A percentile compares a stretch with the other conserved stretches of the same genome.
phyloP scores from a whole-genome alignment of 2,888 invertebrate genomes.

The Gibbula magus region DNA sequence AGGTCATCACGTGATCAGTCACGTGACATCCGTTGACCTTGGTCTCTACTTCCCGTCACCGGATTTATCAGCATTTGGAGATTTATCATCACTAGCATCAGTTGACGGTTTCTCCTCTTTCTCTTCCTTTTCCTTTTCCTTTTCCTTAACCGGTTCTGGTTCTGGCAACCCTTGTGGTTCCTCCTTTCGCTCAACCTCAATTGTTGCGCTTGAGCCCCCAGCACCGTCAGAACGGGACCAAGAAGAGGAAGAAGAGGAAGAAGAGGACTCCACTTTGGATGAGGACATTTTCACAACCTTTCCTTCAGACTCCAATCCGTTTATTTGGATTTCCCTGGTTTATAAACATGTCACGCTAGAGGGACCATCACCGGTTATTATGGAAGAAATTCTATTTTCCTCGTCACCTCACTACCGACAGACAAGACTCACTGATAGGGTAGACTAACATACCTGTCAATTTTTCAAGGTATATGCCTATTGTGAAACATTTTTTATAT shows the following conservation, averaged over 20 bases:
- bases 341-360: slow-evolving; percentile 16
- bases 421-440: slow-evolving; percentile 19
- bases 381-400: not conserved
- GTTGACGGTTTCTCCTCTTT: not conserved
- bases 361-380: not conserved
- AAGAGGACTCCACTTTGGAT: not conserved
- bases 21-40: not conserved
- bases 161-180: slow-evolving; percentile 21
- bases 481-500: too few species aligned
- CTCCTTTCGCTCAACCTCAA: not conserved
- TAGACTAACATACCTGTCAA: slow-evolving; percentile 21
- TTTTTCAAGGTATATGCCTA: not conserved
- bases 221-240: not conserved
- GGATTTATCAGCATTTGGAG: not conserved
- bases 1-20: slow-evolving; percentile 13
- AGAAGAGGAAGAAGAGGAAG: not conserved
- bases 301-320: not conserved
- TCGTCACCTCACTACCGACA: not conserved
- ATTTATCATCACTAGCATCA: slow-evolving; percentile 1
- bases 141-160: not conserved
- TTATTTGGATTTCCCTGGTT: slow-evolving; percentile 1
- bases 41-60: not conserved
- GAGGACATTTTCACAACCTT: not conserved
- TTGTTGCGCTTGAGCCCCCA: not conserved
- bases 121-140: not conserved